Percentiles rank a stretch among this genome's conserved stretches.
These are phyloP conservation scores for Trichopria drosophilae DNA, from an alignment of 2,888 invertebrate species.

Conservation along the genomic window DNA sequence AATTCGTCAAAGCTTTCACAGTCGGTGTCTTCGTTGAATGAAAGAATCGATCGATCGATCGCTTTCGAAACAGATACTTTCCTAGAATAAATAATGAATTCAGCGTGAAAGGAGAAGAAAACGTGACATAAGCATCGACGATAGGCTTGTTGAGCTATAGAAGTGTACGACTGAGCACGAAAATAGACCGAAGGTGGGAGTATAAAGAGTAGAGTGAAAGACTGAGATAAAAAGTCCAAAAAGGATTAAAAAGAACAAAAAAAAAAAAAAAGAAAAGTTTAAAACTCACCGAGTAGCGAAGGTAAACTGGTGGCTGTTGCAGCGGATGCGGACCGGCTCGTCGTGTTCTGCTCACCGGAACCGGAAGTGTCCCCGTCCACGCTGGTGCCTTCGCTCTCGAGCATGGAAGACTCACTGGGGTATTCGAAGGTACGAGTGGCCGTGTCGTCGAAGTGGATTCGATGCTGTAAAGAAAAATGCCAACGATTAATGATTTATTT, in stretches of 20 bases:
- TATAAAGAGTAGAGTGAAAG: background rate
- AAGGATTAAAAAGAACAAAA: conserved; percentile 15
- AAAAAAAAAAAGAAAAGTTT: too few species aligned
- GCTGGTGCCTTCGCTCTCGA: conserved; percentile 63
- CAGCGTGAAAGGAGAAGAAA: too few species aligned
- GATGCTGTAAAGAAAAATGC: conserved; percentile 67
- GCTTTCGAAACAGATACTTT: too few species aligned
- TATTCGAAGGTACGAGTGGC: conserved; percentile 90
- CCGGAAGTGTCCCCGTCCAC: conserved; percentile 51
- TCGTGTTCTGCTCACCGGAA: conserved; percentile 46
- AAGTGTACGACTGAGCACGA: background rate
- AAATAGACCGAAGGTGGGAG: background rate
- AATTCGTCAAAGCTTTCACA: too few species aligned
- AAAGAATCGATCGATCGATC: too few species aligned
- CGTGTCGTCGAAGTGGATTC: conserved; percentile 86
- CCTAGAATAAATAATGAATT: too few species aligned
- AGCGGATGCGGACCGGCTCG: conserved; percentile 42
- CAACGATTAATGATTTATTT: too few species aligned
- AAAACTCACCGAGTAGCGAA: conserved; percentile 52
- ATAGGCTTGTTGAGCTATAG: background rate
- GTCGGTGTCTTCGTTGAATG: too few species aligned
- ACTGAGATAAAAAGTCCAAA: background rate
- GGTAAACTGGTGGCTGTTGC: conserved; percentile 46
- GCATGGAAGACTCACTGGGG: conserved; percentile 84
- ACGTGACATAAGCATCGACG: too few species aligned